Percentiles rank a stretch among this genome's conserved stretches.
Conservation (phyloP, 1,140 invertebrate genomes). For the Halesus radiatus region DNA sequence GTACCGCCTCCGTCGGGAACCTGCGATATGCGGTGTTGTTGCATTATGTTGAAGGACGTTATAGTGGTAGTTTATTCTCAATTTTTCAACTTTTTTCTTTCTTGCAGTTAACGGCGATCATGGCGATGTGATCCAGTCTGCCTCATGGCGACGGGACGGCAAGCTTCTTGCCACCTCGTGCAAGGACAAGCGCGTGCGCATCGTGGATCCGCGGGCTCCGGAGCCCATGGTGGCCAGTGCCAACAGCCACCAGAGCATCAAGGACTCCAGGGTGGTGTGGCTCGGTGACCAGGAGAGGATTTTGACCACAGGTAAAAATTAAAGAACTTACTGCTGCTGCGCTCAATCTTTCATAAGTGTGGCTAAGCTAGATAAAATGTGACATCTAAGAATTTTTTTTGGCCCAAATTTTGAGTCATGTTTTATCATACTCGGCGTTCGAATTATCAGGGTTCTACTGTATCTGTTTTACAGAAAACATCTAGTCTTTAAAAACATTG, state of each 20-base stretch:
- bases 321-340: not conserved
- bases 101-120: slow-evolving; percentile 81
- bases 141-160: slow-evolving; percentile 89
- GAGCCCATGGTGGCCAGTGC: slow-evolving; percentile 74
- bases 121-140: slow-evolving; percentile 85
- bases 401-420: too few species aligned
- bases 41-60: too few species aligned
- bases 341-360: too few species aligned
- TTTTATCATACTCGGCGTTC: too few species aligned
- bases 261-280: slow-evolving; percentile 92
- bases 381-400: too few species aligned
- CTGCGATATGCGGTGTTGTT: too few species aligned
- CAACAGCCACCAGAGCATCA: slow-evolving; percentile 88
- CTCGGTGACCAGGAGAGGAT: slow-evolving; percentile 86
- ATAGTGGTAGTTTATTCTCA: too few species aligned
- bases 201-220: slow-evolving; percentile 83
- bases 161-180: slow-evolving; percentile 79
- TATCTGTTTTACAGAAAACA: too few species aligned
- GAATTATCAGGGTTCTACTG: too few species aligned
- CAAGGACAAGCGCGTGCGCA: slow-evolving; percentile 87
- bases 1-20: too few species aligned
- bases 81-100: slow-evolving; percentile 19
- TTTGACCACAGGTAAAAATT: slow-evolving; percentile 79
- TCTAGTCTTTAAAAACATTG: too few species aligned
- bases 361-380: too few species aligned